Conservation (phyloP, 2,888 invertebrate species). For the Xanthorhoe designata region DNA sequence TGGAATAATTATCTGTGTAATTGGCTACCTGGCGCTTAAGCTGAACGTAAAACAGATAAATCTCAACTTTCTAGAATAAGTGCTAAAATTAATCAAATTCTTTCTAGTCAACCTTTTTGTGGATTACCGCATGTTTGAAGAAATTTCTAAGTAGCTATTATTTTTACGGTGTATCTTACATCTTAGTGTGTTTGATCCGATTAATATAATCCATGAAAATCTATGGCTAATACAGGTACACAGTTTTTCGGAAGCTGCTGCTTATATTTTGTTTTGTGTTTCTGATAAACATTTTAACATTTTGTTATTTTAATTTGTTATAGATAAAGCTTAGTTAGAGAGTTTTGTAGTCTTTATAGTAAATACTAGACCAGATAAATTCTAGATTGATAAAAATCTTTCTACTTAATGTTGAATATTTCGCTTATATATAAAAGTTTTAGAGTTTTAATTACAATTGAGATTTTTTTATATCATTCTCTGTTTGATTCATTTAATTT, state of each 20-base stretch:
- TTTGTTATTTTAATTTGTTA: no score
- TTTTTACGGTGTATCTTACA: not conserved
- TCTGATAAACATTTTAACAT: no score
- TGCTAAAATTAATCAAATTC: not conserved
- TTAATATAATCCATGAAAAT: not conserved
- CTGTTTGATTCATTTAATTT: no score
- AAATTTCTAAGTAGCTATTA: not conserved
- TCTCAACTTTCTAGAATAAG: not conserved
- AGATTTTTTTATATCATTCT: no score
- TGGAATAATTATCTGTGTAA: no score
- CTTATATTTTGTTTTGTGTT: not conserved
- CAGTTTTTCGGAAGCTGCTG: not conserved
- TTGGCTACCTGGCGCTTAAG: not conserved
- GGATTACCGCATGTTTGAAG: constrained; percentile 1
- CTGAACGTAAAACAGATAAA: not conserved
- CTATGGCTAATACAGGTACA: not conserved
- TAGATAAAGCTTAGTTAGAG: no score
- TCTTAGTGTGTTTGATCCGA: not conserved
- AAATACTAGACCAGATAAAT: no score
- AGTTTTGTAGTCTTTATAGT: no score
- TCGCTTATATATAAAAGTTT: no score
- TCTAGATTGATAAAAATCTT: no score
- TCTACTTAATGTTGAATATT: no score
- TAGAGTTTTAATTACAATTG: no score
- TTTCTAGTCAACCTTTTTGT: not conserved